These are phyloP conservation scores for Ictidomys tridecemlineatus DNA, from an alignment of 2,113 vertebrate genomes.

Conservation along the genomic window DNA sequence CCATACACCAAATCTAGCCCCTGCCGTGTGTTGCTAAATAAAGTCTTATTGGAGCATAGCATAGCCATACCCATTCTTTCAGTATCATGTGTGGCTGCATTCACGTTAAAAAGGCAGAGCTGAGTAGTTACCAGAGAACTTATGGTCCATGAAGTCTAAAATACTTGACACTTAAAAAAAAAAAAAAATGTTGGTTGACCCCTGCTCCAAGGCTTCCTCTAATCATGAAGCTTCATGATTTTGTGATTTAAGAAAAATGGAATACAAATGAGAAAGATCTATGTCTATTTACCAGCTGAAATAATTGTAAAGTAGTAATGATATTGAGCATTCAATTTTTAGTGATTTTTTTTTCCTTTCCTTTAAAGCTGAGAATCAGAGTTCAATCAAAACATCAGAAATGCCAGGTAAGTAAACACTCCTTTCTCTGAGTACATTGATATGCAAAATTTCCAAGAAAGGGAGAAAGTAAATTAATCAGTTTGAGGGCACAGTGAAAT, in stretches of 20 bases:
- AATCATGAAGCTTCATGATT: not conserved
- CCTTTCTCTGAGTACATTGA: not conserved
- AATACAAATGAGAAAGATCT: not conserved
- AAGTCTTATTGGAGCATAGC: not conserved
- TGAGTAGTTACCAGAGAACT: not conserved
- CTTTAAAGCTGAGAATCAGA: constrained; percentile 70
- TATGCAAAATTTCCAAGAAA: not conserved
- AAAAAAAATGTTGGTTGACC: not conserved
- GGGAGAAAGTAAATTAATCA: not conserved
- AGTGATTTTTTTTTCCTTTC: constrained; percentile 54
- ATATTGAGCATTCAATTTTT: constrained; percentile 5
- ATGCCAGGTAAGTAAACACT: constrained; percentile 59
- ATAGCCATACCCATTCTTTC: not conserved
- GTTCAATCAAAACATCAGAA: constrained; percentile 13
- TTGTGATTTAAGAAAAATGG: not conserved
- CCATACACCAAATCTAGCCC: not conserved
- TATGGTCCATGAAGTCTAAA: not conserved
- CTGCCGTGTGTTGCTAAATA: not conserved
- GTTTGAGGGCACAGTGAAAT: not conserved
- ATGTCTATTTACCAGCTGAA: not conserved
- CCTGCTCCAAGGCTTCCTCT: not conserved
- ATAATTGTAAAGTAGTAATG: not conserved
- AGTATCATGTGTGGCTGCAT: not conserved
- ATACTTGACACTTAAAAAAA: not conserved
- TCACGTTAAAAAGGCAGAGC: not conserved